A percentile compares a stretch with the other conserved stretches of the same genome.
Evolutionary conservation across 64 coral and sea anemone species (phyloP).

Genomic region (Dendronephthya gigantea): DNA sequence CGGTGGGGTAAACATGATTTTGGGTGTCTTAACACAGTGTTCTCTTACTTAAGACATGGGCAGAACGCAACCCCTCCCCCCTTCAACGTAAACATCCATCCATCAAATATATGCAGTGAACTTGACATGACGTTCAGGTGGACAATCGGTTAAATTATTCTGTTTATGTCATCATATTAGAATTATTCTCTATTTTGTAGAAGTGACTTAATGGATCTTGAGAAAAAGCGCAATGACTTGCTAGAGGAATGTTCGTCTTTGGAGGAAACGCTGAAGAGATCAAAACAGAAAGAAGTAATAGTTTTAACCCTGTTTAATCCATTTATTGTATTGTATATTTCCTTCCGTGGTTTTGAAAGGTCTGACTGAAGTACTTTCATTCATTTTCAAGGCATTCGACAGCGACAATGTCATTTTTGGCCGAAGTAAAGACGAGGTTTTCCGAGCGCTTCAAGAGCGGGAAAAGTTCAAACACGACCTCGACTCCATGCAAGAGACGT

Average conservation of each 20-base stretch:
- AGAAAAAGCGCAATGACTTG: background rate
- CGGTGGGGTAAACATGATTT: too few species aligned
- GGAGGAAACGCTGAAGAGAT: background rate
- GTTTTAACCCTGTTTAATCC: background rate
- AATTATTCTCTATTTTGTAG: background rate
- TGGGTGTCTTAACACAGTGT: too few species aligned
- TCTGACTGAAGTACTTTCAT: too few species aligned
- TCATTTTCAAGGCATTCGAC: background rate
- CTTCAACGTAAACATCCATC: too few species aligned
- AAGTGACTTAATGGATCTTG: conserved; percentile 13
- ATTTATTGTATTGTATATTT: too few species aligned
- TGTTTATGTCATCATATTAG: background rate
- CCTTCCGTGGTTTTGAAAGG: too few species aligned
- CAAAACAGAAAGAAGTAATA: background rate
- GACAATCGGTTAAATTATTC: background rate
- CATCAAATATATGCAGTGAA: background rate
- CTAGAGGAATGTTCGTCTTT: background rate
- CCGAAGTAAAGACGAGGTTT: background rate
- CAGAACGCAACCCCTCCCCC: too few species aligned
- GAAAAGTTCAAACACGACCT: background rate
- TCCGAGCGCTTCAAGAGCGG: background rate
- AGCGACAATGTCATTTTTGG: background rate
- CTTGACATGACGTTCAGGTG: background rate
- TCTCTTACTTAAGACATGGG: too few species aligned
- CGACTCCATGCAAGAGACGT: background rate